These are phyloP conservation scores for chimpanzee (Pan troglodytes) DNA, from an alignment of 2,113 vertebrate genomes.

Conservation along the genomic window NHGRI_mPanTro3-v2.1_pri NC_072401.2:50932501-50933000, in stretches of 20 bases:
- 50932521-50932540: background rate
- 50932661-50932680: background rate
- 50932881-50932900: background rate
- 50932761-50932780: background rate
- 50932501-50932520: background rate
- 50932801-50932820: background rate
- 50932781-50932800: background rate
- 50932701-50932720: background rate
- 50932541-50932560: background rate
- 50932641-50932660: background rate
- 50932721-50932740: background rate
- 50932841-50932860: background rate
- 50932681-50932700: background rate
- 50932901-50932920: slow-evolving; percentile 9
- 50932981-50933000: background rate
- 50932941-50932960: background rate
- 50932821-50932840: background rate
- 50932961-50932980: background rate
- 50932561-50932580: background rate
- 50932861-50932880: background rate
- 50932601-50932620: background rate
- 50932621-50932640: background rate
- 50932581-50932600: background rate
- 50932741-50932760: background rate
- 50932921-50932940: background rate